phyloP scores from a whole-genome alignment of 2,888 invertebrate species.

The Trachelus stipa region DNA sequence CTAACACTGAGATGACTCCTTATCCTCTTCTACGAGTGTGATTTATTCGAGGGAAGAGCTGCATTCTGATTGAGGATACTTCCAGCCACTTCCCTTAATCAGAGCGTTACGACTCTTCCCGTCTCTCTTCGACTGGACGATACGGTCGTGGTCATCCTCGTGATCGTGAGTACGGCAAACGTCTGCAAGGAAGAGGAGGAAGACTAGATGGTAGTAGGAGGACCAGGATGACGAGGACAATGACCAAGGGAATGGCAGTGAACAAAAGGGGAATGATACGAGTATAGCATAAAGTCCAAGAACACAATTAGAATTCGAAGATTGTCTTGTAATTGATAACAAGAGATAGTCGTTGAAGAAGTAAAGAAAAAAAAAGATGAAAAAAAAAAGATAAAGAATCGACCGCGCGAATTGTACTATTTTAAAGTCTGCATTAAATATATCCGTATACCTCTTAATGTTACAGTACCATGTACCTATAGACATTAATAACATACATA shows the following conservation, averaged over 20 bases:
- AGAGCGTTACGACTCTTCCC: constrained; percentile 56
- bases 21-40: not conserved
- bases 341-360: not conserved
- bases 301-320: not conserved
- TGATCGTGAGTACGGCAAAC: constrained; percentile 1
- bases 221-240: not conserved
- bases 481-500: constrained; percentile 8
- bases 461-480: not conserved
- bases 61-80: constrained; percentile 77
- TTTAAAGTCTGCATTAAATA: constrained; percentile 3
- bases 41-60: constrained; percentile 52
- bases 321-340: not conserved
- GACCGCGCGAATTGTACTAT: not conserved
- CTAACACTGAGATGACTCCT: not conserved
- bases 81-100: constrained; percentile 82
- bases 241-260: not conserved
- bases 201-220: not conserved
- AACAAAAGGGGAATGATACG: not conserved
- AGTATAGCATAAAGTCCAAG: not conserved
- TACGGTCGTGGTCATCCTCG: constrained; percentile 17
- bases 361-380: no score
- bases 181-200: not conserved
- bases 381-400: not conserved
- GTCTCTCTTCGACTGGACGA: not conserved
- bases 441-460: constrained; percentile 9